phyloP scores from a whole-genome alignment of 2,797 vertebrate genomes.

The Acrossocheilus wenchowensis region DNA sequence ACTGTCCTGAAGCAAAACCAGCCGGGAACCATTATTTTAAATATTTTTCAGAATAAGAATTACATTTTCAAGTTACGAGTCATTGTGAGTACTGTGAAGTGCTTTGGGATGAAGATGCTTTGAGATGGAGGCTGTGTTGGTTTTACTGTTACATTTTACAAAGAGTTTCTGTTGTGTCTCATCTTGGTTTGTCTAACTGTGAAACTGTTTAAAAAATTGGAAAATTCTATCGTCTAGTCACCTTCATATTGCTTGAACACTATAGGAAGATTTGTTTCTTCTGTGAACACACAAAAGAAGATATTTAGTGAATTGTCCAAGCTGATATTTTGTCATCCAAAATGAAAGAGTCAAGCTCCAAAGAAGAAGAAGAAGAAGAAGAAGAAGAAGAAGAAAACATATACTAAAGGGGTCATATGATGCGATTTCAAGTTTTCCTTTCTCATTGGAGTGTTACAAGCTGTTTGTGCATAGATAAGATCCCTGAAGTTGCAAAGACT shows the following conservation, averaged over 20 bases:
- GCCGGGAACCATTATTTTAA: background rate
- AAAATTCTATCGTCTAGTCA: background rate
- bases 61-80: background rate
- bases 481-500: no score
- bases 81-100: background rate
- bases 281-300: background rate
- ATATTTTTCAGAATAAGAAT: background rate
- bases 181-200: background rate
- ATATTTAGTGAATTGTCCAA: background rate
- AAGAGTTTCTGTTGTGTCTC: background rate
- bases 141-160: background rate
- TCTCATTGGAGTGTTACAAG: no score
- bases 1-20: background rate
- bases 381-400: no score
- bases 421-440: no score
- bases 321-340: background rate
- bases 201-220: background rate
- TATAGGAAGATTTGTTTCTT: background rate
- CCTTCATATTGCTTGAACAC: background rate
- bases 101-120: background rate
- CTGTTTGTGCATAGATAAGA: no score
- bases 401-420: no score
- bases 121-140: background rate
- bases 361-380: background rate
- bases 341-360: background rate